These are phyloP conservation scores for Sebastes diaconus DNA, from an alignment of 2,797 vertebrate species.

Conservation along the genomic window DNA sequence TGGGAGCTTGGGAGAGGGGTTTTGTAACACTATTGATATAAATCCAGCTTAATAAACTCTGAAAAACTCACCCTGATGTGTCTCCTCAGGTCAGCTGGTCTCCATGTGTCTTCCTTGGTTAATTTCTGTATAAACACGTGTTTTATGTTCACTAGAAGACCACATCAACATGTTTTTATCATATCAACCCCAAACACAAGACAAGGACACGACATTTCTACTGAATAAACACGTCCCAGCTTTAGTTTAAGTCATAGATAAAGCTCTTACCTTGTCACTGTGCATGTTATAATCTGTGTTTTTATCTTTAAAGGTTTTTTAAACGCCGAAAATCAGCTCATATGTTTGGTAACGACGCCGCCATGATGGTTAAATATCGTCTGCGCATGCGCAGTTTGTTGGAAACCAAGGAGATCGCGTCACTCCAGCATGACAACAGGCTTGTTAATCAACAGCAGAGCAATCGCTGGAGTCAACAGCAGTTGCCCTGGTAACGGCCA, in stretches of 20 bases:
- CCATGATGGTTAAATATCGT: slow-evolving; percentile 61
- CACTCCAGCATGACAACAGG: slow-evolving; percentile 77
- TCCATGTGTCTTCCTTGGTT: slow-evolving; percentile 96
- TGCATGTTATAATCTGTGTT: slow-evolving; percentile 60
- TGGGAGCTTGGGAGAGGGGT: no score
- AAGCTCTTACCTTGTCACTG: slow-evolving; percentile 71
- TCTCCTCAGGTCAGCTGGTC: slow-evolving; percentile 88
- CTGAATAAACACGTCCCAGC: neutral
- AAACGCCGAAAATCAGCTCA: slow-evolving; percentile 13
- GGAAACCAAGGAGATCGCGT: slow-evolving; percentile 75
- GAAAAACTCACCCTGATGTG: slow-evolving; percentile 83
- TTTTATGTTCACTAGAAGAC: neutral
- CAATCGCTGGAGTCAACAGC: slow-evolving; percentile 24
- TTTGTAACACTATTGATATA: neutral
- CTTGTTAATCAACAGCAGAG: slow-evolving; percentile 50
- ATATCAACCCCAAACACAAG: no score
- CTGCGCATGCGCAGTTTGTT: slow-evolving; percentile 68
- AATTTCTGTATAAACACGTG: slow-evolving; percentile 76
- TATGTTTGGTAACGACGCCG: slow-evolving; percentile 54
- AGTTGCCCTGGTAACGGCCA: slow-evolving; percentile 49
- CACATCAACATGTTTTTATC: neutral
- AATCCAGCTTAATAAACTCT: neutral
- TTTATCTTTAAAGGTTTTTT: neutral
- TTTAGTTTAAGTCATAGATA: neutral
- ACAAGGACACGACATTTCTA: neutral